A percentile compares a stretch with the other conserved stretches of the same genome.
phyloP scores from a whole-genome alignment of 2,888 invertebrate species.

The Phyllotreta striolata region DNA sequence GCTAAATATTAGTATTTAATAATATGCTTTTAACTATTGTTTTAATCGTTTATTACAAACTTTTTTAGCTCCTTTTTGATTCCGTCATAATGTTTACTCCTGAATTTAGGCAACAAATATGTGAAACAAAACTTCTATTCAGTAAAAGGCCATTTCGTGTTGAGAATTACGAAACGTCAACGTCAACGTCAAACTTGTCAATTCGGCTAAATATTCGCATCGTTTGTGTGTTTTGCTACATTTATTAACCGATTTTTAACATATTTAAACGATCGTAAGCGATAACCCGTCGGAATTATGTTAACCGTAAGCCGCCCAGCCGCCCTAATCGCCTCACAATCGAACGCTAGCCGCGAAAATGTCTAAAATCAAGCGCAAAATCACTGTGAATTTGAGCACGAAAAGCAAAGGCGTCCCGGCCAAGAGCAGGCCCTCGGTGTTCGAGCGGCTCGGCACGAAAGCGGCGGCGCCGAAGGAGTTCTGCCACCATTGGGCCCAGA shows the following conservation, averaged over 20 bases:
- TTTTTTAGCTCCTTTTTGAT: no score
- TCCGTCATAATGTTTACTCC: no score
- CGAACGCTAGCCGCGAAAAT: slow-evolving; percentile 57
- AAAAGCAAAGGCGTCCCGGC: slow-evolving; percentile 64
- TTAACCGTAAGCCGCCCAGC: slow-evolving; percentile 21
- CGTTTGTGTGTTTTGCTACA: background rate
- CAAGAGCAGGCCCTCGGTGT: slow-evolving; percentile 77
- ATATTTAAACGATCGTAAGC: slow-evolving; percentile 3
- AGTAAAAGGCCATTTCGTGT: no score
- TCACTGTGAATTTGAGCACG: slow-evolving; percentile 74
- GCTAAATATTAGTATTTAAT: no score
- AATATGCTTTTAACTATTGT: no score
- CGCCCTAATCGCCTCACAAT: slow-evolving; percentile 13
- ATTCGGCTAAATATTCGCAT: no score
- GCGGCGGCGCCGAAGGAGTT: slow-evolving; percentile 65
- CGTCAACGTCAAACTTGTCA: no score
- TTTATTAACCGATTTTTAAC: slow-evolving; percentile 13
- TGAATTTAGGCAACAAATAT: no score
- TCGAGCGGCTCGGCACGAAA: slow-evolving; percentile 83
- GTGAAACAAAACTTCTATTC: no score
- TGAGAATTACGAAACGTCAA: no score
- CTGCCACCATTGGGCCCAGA: slow-evolving; percentile 80
- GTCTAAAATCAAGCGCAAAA: slow-evolving; percentile 78
- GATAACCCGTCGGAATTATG: slow-evolving; percentile 29
- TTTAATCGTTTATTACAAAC: no score